phyloP scores from a whole-genome alignment of 2,888 invertebrate species.

The Siphlonurus alternatus region DNA sequence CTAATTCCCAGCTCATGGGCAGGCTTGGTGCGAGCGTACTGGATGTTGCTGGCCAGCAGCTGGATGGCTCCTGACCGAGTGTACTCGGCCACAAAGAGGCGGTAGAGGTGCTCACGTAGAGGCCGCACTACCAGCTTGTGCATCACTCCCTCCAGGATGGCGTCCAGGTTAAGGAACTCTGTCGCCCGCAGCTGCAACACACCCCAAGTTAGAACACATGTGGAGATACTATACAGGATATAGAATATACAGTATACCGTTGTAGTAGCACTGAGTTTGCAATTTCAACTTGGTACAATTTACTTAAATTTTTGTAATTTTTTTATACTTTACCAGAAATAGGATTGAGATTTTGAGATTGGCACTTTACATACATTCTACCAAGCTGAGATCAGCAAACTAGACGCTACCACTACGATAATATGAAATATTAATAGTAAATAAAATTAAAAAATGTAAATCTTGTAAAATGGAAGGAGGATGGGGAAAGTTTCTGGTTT shows the following conservation, averaged over 20 bases:
- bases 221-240: background rate
- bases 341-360: too few species aligned
- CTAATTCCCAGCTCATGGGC: slow-evolving; percentile 51
- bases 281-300: too few species aligned
- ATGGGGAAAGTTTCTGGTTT: too few species aligned
- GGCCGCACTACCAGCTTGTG: slow-evolving; percentile 81
- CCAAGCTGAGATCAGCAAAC: too few species aligned
- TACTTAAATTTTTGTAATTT: too few species aligned
- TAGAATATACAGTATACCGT: background rate
- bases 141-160: slow-evolving; percentile 87
- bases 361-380: too few species aligned
- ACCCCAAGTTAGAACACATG: background rate
- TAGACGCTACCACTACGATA: too few species aligned
- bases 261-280: background rate
- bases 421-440: too few species aligned
- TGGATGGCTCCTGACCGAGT: slow-evolving; percentile 54
- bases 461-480: too few species aligned
- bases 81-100: slow-evolving; percentile 77
- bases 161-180: slow-evolving; percentile 89
- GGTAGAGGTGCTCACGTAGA: slow-evolving; percentile 65
- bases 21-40: slow-evolving; percentile 47
- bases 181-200: slow-evolving; percentile 52
- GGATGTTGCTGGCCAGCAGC: slow-evolving; percentile 51
- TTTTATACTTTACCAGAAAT: too few species aligned
- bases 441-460: too few species aligned